phyloP scores from a whole-genome alignment of 2,797 vertebrate genomes.

The Pipistrellus pygmaeus region DNA sequence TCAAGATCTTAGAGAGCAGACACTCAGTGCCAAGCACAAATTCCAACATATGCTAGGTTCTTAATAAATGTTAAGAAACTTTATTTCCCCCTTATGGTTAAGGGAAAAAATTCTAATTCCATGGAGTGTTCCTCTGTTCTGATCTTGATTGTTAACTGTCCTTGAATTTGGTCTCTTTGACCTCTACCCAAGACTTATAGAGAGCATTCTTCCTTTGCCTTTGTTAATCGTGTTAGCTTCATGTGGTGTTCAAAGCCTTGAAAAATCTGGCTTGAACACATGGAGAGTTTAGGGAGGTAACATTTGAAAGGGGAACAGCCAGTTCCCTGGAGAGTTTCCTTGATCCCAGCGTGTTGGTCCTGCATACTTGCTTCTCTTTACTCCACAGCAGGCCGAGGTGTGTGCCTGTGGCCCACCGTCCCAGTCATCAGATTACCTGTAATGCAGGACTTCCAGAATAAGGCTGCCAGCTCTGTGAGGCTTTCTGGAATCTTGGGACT shows the following conservation, averaged over 20 bases:
- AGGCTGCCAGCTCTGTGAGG: conserved; percentile 61
- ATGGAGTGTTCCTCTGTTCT: background rate
- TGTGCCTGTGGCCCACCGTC: conserved; percentile 58
- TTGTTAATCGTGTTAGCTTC: conserved; percentile 43
- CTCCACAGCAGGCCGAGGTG: conserved; percentile 10
- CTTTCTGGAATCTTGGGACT: conserved; percentile 68
- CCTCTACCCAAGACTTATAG: conserved; percentile 24
- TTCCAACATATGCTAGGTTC: fast-evolving
- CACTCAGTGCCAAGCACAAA: background rate
- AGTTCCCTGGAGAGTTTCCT: conserved; percentile 65
- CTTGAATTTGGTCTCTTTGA: background rate
- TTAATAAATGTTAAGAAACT: background rate
- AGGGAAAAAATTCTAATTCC: background rate
- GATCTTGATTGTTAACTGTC: background rate
- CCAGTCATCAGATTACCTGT: conserved; percentile 79
- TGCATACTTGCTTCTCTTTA: conserved; percentile 7
- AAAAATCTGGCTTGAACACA: conserved; percentile 68
- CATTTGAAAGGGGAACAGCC: conserved; percentile 72
- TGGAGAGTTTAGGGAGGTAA: conserved; percentile 72
- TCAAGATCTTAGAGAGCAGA: background rate
- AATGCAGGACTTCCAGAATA: conserved; percentile 75
- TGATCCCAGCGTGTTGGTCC: conserved; percentile 55
- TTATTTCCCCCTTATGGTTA: background rate
- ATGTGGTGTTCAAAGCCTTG: conserved; percentile 69
- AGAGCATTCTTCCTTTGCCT: conserved; percentile 32